A percentile compares a stretch with the other conserved stretches of the same genome.
Conservation (phyloP, 1,140 invertebrate genomes). For the Eriocheir sinensis region DNA sequence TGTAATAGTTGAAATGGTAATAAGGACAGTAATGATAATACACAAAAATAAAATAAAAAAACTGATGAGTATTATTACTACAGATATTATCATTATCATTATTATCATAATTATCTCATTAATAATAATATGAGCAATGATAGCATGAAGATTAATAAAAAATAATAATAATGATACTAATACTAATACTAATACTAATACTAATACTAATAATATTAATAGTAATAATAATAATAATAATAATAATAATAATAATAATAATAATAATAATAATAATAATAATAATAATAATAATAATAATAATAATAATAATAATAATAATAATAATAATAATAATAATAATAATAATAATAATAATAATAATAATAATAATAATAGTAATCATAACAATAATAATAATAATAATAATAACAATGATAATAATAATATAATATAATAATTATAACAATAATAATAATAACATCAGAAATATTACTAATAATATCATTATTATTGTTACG, state of each 20-base stretch:
- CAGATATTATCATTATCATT: not conserved
- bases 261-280: slow-evolving; percentile 18
- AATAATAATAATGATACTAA: too few species aligned
- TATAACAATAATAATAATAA: slow-evolving; percentile 10
- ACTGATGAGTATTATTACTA: too few species aligned
- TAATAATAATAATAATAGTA: not conserved
- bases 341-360: slow-evolving; percentile 36
- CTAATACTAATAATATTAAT: slow-evolving; percentile 28
- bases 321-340: not conserved
- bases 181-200: not conserved
- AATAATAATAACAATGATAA: not conserved
- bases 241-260: slow-evolving; percentile 36
- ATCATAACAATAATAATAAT: slow-evolving; percentile 6
- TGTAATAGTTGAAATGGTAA: not conserved
- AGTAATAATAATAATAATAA: slow-evolving; percentile 42
- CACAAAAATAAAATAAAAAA: too few species aligned
- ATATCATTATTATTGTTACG: not conserved
- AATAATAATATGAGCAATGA: too few species aligned
- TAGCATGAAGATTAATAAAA: too few species aligned
- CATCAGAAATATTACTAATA: not conserved
- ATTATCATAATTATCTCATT: not conserved
- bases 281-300: not conserved
- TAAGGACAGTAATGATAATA: not conserved
- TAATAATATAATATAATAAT: not conserved
- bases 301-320: slow-evolving; percentile 5